phyloP scores from a whole-genome alignment of 2,888 invertebrate species.

The Serripes groenlandicus region DNA sequence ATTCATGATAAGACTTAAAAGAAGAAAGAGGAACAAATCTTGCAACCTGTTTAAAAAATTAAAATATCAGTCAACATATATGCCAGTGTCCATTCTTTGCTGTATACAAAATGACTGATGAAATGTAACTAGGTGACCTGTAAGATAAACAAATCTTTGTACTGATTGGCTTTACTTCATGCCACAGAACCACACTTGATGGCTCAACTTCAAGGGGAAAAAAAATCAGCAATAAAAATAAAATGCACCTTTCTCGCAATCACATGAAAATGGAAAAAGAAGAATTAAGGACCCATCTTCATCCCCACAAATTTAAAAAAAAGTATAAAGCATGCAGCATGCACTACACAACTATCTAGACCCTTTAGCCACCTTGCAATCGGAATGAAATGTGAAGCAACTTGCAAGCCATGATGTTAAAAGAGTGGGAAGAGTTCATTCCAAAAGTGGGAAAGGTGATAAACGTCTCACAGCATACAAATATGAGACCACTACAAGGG shows the following conservation, averaged over 20 bases:
- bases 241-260: too few species aligned
- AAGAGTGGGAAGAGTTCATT: background rate
- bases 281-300: too few species aligned
- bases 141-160: too few species aligned
- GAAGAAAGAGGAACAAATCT: background rate
- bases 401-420: conserved; percentile 3
- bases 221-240: too few species aligned
- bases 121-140: too few species aligned
- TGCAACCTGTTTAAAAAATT: conserved; percentile 1
- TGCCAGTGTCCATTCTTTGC: background rate
- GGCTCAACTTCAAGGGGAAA: too few species aligned
- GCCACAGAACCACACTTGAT: too few species aligned
- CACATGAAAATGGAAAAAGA: too few species aligned
- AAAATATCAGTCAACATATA: background rate
- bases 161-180: too few species aligned
- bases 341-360: too few species aligned
- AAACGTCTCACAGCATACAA: conserved; percentile 10
- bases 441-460: too few species aligned
- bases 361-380: conserved; percentile 14
- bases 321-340: conserved; percentile 1
- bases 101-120: conserved; percentile 3
- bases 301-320: too few species aligned
- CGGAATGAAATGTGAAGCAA: conserved; percentile 10
- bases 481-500: background rate
- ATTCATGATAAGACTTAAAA: conserved; percentile 9